These are phyloP conservation scores for Polyommatus iphigenia DNA, from an alignment of 2,888 invertebrate genomes.

Conservation along the genomic window DNA sequence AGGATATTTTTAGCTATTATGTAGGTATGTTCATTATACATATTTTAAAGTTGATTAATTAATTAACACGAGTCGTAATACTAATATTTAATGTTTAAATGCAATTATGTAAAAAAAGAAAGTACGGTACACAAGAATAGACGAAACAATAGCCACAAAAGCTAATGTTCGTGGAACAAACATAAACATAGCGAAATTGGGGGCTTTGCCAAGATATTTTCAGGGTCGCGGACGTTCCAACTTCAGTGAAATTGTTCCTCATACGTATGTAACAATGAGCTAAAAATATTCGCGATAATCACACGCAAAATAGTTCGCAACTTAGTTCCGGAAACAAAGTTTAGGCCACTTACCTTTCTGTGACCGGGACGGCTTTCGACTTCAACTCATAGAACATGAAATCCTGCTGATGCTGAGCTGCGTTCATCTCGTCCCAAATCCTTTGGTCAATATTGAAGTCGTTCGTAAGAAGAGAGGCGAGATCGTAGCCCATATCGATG, in stretches of 20 bases:
- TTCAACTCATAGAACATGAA: slow-evolving; percentile 83
- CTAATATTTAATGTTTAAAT: not conserved
- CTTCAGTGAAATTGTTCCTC: slow-evolving; percentile 74
- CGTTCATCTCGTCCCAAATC: slow-evolving; percentile 78
- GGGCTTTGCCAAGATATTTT: slow-evolving; percentile 73
- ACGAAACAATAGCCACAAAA: slow-evolving; percentile 31
- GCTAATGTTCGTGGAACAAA: slow-evolving; percentile 48
- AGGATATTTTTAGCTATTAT: not conserved
- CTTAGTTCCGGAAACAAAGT: slow-evolving; percentile 25
- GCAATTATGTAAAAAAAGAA: not conserved
- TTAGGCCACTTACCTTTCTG: slow-evolving; percentile 75
- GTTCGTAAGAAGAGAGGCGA: slow-evolving; percentile 79
- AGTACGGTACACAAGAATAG: not conserved
- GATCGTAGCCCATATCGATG: slow-evolving; percentile 83
- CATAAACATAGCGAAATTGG: slow-evolving; percentile 66
- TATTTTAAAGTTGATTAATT: not conserved
- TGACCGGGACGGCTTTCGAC: slow-evolving; percentile 80
- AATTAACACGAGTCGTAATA: not conserved
- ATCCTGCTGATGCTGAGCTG: slow-evolving; percentile 78
- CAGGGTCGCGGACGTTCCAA: slow-evolving; percentile 66
- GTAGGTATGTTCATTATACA: not conserved
- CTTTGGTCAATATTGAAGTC: slow-evolving; percentile 76
- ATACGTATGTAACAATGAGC: slow-evolving; percentile 55
- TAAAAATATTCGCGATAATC: slow-evolving; percentile 67
- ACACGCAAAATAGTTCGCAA: slow-evolving; percentile 38